Percentiles rank a stretch among this genome's conserved stretches.
Evolutionary conservation across 1,140 invertebrate genomes (phyloP).

Genomic region (Heliconius nattereri): DNA sequence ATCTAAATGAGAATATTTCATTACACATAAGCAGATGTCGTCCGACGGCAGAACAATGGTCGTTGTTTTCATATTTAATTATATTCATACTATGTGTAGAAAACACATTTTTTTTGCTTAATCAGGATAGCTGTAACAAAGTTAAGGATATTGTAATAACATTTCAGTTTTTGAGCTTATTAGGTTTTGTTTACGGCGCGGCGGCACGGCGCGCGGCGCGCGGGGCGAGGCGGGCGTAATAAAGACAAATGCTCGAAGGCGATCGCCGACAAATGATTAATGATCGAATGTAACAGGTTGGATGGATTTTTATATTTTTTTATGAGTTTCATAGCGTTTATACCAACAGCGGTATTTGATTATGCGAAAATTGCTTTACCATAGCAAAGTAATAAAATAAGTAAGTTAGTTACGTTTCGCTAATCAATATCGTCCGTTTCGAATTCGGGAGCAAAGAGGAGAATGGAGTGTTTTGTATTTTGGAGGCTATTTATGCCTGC

Average conservation of each 20-base stretch:
- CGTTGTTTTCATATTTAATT: background rate
- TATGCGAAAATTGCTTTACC: background rate
- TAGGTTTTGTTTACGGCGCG: constrained; percentile 28
- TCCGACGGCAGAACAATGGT: background rate
- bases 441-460: too few species aligned
- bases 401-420: too few species aligned
- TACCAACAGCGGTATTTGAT: background rate
- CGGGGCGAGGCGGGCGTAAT: constrained; percentile 10
- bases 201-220: background rate
- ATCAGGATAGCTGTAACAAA: background rate
- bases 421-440: too few species aligned
- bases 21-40: too few species aligned
- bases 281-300: constrained; percentile 23
- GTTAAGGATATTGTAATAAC: constrained; percentile 14
- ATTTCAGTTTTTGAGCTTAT: constrained; percentile 26
- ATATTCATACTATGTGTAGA: background rate
- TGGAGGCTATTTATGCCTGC: too few species aligned
- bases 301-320: constrained; percentile 29
- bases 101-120: background rate
- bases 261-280: constrained; percentile 24
- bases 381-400: too few species aligned
- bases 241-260: constrained; percentile 22
- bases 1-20: too few species aligned
- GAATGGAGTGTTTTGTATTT: too few species aligned
- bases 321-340: background rate